A percentile compares a stretch with the other conserved stretches of the same genome.
These are phyloP conservation scores for Saturnia japonica DNA, from an alignment of 2,888 invertebrate genomes.

Conservation along the genomic window DNA sequence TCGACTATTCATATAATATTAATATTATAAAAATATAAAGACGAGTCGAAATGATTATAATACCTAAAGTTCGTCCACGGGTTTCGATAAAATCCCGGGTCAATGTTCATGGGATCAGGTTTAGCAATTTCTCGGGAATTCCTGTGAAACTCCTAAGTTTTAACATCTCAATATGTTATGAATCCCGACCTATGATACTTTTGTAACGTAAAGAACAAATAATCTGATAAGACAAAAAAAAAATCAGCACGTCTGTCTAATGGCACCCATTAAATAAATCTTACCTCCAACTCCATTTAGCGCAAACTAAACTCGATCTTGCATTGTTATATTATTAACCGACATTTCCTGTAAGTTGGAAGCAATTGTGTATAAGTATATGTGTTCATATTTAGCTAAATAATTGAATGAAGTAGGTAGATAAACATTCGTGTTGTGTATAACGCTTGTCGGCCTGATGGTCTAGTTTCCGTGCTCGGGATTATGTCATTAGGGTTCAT, in stretches of 20 bases:
- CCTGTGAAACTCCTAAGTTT: no score
- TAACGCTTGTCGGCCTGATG: not conserved
- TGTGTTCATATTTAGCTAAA: constrained; percentile 9
- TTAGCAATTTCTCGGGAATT: no score
- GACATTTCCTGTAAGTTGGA: not conserved
- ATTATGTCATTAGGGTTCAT: constrained; percentile 25
- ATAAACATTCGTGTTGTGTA: not conserved
- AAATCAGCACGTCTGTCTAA: no score
- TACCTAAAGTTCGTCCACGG: no score
- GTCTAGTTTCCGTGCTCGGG: constrained; percentile 4
- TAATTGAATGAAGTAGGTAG: constrained; percentile 4
- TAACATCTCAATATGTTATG: no score
- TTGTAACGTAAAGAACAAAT: no score
- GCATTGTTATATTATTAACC: not conserved
- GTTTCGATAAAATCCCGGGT: no score
- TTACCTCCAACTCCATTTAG: not conserved
- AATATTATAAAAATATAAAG: no score
- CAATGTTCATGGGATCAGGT: no score
- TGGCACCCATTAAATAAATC: not conserved
- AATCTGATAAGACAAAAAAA: not conserved
- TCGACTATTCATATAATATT: no score
- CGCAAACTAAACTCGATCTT: not conserved
- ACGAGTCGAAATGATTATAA: no score
- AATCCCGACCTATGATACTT: no score
- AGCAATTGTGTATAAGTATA: not conserved